phyloP scores from a whole-genome alignment of 2,888 invertebrate genomes.

The Lithophane socia region DNA sequence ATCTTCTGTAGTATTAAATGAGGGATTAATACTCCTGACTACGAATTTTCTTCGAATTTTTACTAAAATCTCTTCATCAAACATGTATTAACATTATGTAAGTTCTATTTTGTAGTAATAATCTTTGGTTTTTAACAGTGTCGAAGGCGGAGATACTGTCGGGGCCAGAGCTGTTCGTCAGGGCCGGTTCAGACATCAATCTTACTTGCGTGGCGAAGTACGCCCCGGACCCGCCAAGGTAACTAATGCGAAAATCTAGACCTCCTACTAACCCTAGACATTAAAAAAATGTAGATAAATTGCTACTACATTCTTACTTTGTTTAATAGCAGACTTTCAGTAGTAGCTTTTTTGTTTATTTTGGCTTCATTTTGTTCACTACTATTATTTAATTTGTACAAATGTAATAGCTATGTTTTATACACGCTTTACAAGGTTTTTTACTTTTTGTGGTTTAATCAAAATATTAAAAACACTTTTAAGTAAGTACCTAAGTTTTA shows the following conservation, averaged over 20 bases:
- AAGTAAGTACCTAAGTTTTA: no score
- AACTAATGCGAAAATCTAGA: conserved; percentile 78
- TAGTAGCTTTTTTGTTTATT: conserved; percentile 25
- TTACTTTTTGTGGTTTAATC: conserved; percentile 19
- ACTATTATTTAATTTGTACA: conserved; percentile 23
- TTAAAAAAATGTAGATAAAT: conserved; percentile 70
- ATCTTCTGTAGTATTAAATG: not conserved
- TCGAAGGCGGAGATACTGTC: conserved; percentile 97
- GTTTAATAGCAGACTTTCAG: conserved; percentile 19
- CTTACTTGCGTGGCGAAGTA: conserved; percentile 96
- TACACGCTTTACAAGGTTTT: not conserved
- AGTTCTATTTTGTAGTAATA: conserved; percentile 14
- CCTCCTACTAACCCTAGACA: conserved; percentile 31
- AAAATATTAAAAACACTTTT: no score
- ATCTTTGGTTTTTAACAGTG: conserved; percentile 89
- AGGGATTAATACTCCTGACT: not conserved
- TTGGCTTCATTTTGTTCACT: conserved; percentile 18
- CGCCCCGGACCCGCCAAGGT: conserved; percentile 95
- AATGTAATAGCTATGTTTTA: conserved; percentile 15
- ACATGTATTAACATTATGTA: conserved; percentile 1
- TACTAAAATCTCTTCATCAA: not conserved
- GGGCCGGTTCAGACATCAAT: conserved; percentile 97
- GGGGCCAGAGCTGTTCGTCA: conserved; percentile 96
- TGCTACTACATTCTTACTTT: conserved; percentile 63
- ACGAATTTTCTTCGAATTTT: not conserved